phyloP scores from a whole-genome alignment of 37 sponge, comb jelly and placozoan species.

The Bolinopsis microptera region DNA sequence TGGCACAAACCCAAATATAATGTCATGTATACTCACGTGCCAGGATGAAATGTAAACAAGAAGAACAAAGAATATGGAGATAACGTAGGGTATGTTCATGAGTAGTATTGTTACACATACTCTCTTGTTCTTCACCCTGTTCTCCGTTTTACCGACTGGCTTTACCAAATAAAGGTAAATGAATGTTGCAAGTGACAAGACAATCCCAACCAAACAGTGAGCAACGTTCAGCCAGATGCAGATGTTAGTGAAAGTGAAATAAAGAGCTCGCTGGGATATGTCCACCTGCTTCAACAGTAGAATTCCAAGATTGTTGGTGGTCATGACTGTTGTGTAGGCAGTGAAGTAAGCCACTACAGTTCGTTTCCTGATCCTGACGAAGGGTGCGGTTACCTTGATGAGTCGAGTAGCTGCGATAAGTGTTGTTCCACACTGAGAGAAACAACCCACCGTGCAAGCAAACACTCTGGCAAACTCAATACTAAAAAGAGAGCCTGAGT shows the following conservation, averaged over 20 bases:
- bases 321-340: background rate
- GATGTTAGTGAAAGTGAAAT: background rate
- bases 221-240: conserved; percentile 13
- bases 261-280: background rate
- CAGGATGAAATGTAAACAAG: conserved; percentile 1
- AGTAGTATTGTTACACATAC: background rate
- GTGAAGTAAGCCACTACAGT: background rate
- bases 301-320: background rate
- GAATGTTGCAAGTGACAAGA: background rate
- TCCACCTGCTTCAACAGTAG: background rate
- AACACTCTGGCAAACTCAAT: background rate
- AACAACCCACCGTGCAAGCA: background rate
- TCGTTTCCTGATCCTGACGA: background rate
- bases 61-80: conserved; percentile 29
- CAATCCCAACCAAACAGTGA: background rate
- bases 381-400: background rate
- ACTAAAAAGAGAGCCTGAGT: background rate
- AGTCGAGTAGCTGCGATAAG: background rate
- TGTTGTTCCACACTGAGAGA: background rate
- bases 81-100: background rate
- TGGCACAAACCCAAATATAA: conserved; percentile 36
- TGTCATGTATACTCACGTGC: conserved; percentile 27
- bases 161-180: background rate
- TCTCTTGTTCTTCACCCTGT: background rate
- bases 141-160: background rate